Evolutionary conservation across 2,888 invertebrate species (phyloP), one percentile per base, ranked within the genome.

Genomic region (Clostera curtula): DNA sequence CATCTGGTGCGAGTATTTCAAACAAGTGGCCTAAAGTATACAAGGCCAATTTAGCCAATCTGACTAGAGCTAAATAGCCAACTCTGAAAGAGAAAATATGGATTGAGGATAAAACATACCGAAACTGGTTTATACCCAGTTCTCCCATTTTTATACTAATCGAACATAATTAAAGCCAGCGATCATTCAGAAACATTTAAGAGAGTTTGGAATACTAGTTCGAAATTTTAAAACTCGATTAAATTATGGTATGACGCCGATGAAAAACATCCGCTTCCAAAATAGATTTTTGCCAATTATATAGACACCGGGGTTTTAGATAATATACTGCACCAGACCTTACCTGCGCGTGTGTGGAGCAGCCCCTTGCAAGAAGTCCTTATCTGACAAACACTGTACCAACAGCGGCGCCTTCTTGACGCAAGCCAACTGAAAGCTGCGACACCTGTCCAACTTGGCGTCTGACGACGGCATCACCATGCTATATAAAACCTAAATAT

Each of bases 391-490:
- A 38, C 84, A 80, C 36, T 84, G 74, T 1, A 85, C 76, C 33
- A 85, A 56, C 3, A 85, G 58, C 1, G 82, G 83, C 5, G 82
- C 75, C 35, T 88, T 88, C 49, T 87, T 87, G 29, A 88, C 80
- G 69, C 88, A 88, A 3, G 87, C 85, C 19, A 87, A 59, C 63
- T 91, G 88, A 42, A 86, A 82, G 44, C 74, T 82, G 24, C 86
- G 70, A 39, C 85, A 76, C 3, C 85, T 89, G 20, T 93, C 93
- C 2, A 93, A 88, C 47, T 90, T 85, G 2, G 93, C 90, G 52
- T 94, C 93, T 5, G 90, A 79, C 4, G 96, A 95, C 7, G 98
- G 98, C 91, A 98, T 94, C 39, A 98, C 84, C 68, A 97, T 86
- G 37, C 95, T 91, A 71, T 97, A 96, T 36, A 96, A 83, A 24